phyloP scores from a whole-genome alignment of 2,113 vertebrate genomes.

The Prolemur simus region DNA sequence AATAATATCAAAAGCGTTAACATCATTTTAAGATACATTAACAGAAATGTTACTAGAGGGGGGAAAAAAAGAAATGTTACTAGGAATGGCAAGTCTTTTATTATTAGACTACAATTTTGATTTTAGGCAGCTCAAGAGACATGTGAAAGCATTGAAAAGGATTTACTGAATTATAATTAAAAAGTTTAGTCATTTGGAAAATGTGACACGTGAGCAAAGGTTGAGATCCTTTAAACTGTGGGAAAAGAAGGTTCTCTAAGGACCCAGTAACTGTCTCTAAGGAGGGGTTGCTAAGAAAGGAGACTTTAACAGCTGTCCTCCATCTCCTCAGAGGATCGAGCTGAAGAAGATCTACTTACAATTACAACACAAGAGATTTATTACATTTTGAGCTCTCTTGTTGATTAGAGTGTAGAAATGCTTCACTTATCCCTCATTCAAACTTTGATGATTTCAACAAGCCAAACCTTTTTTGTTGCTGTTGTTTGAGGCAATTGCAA shows the following conservation, averaged over 20 bases:
- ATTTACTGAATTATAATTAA: neutral
- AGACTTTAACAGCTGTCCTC: neutral
- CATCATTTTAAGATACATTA: conserved; percentile 7
- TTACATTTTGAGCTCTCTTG: neutral
- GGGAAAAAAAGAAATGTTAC: neutral
- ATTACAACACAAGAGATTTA: neutral
- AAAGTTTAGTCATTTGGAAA: conserved; percentile 33
- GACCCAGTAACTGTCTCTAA: neutral
- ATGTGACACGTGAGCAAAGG: neutral
- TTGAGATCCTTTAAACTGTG: neutral
- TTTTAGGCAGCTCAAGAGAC: neutral
- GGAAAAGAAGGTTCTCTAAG: neutral
- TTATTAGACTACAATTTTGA: neutral
- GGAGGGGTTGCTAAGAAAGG: neutral
- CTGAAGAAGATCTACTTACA: neutral
- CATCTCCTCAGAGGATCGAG: neutral
- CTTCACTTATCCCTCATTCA: neutral
- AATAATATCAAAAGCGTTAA: neutral
- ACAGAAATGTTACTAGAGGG: neutral
- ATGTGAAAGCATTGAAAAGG: neutral
- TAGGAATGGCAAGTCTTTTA: neutral
- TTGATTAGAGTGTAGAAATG: neutral
- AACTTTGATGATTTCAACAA: neutral
- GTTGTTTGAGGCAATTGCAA: neutral
- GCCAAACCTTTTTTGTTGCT: neutral